These are phyloP conservation scores for Sarcophaga rosellei DNA, from an alignment of 2,888 invertebrate species.

Conservation along the genomic window DNA sequence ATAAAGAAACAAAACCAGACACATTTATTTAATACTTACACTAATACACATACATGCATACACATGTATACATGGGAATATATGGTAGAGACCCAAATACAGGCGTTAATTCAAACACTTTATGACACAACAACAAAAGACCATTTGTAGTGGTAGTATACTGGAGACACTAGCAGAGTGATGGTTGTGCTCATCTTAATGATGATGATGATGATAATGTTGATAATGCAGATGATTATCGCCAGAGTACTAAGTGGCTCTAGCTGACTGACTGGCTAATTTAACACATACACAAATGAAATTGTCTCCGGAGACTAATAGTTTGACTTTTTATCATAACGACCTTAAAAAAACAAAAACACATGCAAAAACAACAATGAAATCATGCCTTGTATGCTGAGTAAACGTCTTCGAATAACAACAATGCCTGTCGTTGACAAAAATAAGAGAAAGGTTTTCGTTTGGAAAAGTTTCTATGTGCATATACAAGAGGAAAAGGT, in stretches of 20 bases:
- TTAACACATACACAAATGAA: constrained; percentile 16
- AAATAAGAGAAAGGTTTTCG: background rate
- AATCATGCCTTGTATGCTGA: background rate
- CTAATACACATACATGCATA: constrained; percentile 21
- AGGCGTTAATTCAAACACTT: constrained; percentile 5
- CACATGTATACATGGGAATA: background rate
- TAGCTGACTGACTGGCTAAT: constrained; percentile 29
- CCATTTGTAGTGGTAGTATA: background rate
- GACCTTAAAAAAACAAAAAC: background rate
- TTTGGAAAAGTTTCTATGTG: background rate
- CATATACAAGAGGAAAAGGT: too few species aligned
- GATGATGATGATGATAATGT: background rate
- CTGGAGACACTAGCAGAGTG: too few species aligned
- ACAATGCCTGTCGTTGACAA: too few species aligned
- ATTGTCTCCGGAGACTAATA: constrained; percentile 30
- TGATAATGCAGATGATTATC: background rate
- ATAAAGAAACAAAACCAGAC: background rate
- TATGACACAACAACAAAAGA: background rate
- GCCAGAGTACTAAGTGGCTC: background rate
- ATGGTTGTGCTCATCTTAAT: too few species aligned
- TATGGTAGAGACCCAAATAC: background rate
- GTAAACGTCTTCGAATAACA: background rate
- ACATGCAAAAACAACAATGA: background rate
- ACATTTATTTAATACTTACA: constrained; percentile 46
- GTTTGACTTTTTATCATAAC: constrained; percentile 18